phyloP scores from a whole-genome alignment of 1,140 invertebrate species.

The Drosophila lowei region DNA sequence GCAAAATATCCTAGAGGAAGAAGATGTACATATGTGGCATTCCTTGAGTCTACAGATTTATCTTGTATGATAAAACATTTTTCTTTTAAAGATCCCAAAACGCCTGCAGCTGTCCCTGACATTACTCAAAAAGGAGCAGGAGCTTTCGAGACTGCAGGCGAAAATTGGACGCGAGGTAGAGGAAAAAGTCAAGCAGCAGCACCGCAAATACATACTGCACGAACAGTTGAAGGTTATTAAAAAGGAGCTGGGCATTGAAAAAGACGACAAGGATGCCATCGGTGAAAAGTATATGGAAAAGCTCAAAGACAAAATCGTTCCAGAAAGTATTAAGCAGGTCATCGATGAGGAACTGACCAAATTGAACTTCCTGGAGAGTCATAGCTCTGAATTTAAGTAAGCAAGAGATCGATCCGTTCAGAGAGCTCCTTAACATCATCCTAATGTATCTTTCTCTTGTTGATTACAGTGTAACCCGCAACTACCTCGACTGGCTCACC shows the following conservation, averaged over 20 bases:
- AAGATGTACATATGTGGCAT: constrained; percentile 86
- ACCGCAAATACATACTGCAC: constrained; percentile 98
- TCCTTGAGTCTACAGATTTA: background rate
- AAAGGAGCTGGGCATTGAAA: constrained; percentile 98
- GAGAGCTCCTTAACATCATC: too few relatives aligned
- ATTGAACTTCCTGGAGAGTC: constrained; percentile 97
- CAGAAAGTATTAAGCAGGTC: constrained; percentile 95
- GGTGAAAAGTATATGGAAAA: constrained; percentile 97
- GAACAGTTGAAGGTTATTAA: constrained; percentile 99
- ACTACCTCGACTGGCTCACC: constrained; percentile 99
- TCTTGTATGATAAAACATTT: background rate
- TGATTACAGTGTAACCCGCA: constrained; percentile 91
- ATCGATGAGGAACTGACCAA: constrained; percentile 99
- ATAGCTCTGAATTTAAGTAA: constrained; percentile 98
- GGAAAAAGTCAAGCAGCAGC: constrained; percentile 99
- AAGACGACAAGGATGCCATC: constrained; percentile 99
- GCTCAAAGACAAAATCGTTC: constrained; percentile 94
- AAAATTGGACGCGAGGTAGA: constrained; percentile 99
- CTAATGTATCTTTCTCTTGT: too few relatives aligned
- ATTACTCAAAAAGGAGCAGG: constrained; percentile 98
- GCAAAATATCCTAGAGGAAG: constrained; percentile 97
- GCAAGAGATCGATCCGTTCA: background rate
- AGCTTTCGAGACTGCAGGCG: constrained; percentile 97
- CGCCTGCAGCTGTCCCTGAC: constrained; percentile 94
- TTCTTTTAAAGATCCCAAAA: constrained; percentile 92